A percentile compares a stretch with the other conserved stretches of the same genome.
Conservation (phyloP, 2,797 vertebrate species). For the Sparidentex hasta region DNA sequence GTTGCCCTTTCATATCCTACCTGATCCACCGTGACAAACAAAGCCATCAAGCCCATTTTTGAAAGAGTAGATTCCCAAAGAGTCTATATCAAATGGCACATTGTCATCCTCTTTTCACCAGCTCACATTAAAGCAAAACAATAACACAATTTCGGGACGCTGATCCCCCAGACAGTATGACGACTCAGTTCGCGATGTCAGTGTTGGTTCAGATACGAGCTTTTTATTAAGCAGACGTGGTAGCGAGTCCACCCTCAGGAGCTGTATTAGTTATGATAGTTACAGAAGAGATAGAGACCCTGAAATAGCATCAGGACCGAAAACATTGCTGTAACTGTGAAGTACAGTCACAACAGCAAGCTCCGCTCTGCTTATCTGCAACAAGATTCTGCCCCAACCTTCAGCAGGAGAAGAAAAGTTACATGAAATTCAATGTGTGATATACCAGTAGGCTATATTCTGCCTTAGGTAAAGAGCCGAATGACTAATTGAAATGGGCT, state of each 20-base stretch:
- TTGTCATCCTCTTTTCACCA: constrained; percentile 41
- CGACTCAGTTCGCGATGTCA: constrained; percentile 37
- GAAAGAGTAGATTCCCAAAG: constrained; percentile 32
- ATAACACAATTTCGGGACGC: constrained; percentile 44
- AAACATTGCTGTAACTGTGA: constrained; percentile 11
- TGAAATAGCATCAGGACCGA: constrained; percentile 38
- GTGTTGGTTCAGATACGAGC: constrained; percentile 41
- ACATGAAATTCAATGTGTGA: constrained; percentile 46
- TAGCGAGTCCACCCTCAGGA: constrained; percentile 25
- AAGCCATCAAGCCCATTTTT: constrained; percentile 34
- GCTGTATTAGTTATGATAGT: constrained; percentile 33
- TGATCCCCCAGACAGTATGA: constrained; percentile 15
- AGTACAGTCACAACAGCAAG: constrained; percentile 6
- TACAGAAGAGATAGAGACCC: constrained; percentile 25
- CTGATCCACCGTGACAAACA: constrained; percentile 14
- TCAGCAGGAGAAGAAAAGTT: constrained; percentile 37
- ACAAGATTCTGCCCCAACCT: constrained; percentile 13
- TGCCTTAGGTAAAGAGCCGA: constrained; percentile 50
- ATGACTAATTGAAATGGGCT: constrained; percentile 61
- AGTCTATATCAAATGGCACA: constrained; percentile 41
- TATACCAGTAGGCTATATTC: constrained; percentile 43
- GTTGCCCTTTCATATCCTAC: not conserved
- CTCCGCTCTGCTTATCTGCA: constrained; percentile 18
- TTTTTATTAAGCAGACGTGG: constrained; percentile 49
- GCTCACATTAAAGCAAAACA: constrained; percentile 43